Percentiles rank a stretch among this genome's conserved stretches.
These are phyloP conservation scores for Pheosia tremula DNA, from an alignment of 2,888 invertebrate species.

Conservation along the genomic window DNA sequence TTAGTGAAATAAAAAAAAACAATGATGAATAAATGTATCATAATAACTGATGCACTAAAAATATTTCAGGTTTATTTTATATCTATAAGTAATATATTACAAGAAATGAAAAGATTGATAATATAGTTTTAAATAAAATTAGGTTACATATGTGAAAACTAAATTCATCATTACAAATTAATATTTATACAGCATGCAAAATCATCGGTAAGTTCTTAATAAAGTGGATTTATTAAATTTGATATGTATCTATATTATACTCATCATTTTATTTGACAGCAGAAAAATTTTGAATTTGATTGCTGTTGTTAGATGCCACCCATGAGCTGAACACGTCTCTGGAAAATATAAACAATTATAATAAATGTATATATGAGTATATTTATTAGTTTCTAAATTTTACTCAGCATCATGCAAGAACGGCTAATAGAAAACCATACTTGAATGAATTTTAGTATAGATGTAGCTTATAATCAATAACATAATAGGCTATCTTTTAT, in stretches of 20 bases:
- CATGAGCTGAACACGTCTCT: constrained; percentile 96
- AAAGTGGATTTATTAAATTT: constrained; percentile 50
- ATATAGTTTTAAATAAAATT: not conserved
- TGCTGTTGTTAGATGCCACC: constrained; percentile 94
- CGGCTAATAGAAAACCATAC: no score
- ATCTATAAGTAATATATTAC: not conserved
- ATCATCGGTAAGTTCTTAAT: constrained; percentile 26
- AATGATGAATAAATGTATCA: not conserved
- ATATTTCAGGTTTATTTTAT: no score
- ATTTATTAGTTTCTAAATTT: no score
- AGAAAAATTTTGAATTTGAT: constrained; percentile 90
- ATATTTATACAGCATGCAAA: constrained; percentile 20
- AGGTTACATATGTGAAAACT: not conserved
- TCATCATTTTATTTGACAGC: constrained; percentile 87
- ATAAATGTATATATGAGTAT: no score
- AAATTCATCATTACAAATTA: constrained; percentile 5
- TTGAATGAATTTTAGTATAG: no score
- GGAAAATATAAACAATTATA: constrained; percentile 63
- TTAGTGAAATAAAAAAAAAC: not conserved
- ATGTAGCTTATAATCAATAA: no score
- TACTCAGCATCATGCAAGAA: no score
- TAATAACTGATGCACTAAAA: no score
- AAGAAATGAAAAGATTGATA: not conserved
- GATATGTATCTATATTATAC: constrained; percentile 55
- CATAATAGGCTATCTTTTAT: no score